Evolutionary conservation across 2,888 invertebrate genomes (phyloP).

Genomic region (Chrysina gloriosa): DNA sequence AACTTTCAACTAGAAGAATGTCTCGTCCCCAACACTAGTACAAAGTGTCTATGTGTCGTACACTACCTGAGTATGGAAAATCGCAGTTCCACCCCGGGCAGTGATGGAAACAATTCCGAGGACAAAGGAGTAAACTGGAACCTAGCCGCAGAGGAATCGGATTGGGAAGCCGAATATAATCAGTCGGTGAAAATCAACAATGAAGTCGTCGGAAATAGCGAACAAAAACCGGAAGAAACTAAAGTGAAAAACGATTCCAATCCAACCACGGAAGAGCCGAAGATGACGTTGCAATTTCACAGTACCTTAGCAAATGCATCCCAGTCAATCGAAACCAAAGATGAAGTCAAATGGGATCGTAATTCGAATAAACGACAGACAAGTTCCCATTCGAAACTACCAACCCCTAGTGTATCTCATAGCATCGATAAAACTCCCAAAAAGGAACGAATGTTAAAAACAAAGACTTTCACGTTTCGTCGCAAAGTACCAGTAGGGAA

Average conservation of each 20-base stretch:
- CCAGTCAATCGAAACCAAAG: slow-evolving; percentile 6
- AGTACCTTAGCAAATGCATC: slow-evolving; percentile 14
- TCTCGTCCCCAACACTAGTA: slow-evolving; percentile 50
- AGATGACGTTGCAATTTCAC: slow-evolving; percentile 26
- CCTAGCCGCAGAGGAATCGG: slow-evolving; percentile 35
- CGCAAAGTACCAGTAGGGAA: slow-evolving; percentile 31
- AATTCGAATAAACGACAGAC: neutral
- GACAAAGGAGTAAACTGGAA: slow-evolving; percentile 39
- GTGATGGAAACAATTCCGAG: slow-evolving; percentile 39
- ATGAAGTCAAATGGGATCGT: slow-evolving; percentile 9
- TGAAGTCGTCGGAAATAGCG: neutral
- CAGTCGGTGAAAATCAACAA: slow-evolving; percentile 30
- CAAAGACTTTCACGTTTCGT: slow-evolving; percentile 11
- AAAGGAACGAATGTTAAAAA: slow-evolving; percentile 41
- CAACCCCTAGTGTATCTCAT: neutral
- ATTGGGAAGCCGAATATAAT: slow-evolving; percentile 40
- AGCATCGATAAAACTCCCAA: slow-evolving; percentile 31
- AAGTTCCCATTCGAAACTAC: slow-evolving; percentile 24
- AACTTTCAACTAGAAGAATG: slow-evolving; percentile 60
- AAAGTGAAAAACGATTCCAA: slow-evolving; percentile 15
- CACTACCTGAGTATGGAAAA: slow-evolving; percentile 55
- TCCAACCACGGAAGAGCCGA: slow-evolving; percentile 1
- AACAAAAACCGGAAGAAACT: slow-evolving; percentile 7
- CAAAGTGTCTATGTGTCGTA: slow-evolving; percentile 56
- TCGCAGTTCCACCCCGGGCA: slow-evolving; percentile 45